Evolutionary conservation across 37 sponge, comb jelly and placozoan species (phyloP), one percentile per base, ranked within the genome.

Genomic region (Chondrosia reniformis): DNA sequence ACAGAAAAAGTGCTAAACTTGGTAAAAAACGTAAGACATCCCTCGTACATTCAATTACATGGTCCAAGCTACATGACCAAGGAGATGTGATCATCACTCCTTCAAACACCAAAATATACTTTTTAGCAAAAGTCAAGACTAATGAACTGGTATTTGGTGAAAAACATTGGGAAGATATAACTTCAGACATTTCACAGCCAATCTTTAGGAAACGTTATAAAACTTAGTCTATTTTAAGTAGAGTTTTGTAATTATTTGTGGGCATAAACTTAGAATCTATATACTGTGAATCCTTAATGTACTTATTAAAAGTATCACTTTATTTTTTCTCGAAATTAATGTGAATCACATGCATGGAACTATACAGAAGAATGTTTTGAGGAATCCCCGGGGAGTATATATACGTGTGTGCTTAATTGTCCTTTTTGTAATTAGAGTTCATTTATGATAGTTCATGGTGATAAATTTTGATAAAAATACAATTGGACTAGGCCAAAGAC

Each of bases 181-280:
- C 72, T 3, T 1, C 72, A 2, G 24, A 21, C 43, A 43, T 69
- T 40, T 25, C 72, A 38, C 72, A 36, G 41, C 72, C 72, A 22
- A 37, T 69, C 42, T 69, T 69, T 44, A 69, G 72, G 42, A 69
- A 69, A 38, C 45, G 43, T 69, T 69, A 39, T 34, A 36, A 69
- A 40, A 69, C n/a, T 44, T 36, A 15, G 6, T 19, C 2, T 61
- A 24, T 61, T 61, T 61, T 61, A 8, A 9, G 63, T 8, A 25
- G 54, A 49, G 17, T 12, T 49, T 19, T 49, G 54, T 49, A 49
- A 49, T 12, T 49, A 49, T 17, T 49, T 49, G 54, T 49, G 54
- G n/a, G 58, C 58, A 3, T 56, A 28, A 3, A 56, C 3, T 56
- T 4, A 3, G 27, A 56, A 56, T n/a, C n/a, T n/a, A n/a, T n/a